A percentile compares a stretch with the other conserved stretches of the same genome.
Conservation (phyloP, 2,113 vertebrate species). For the Muntiacus muntjak region DNA sequence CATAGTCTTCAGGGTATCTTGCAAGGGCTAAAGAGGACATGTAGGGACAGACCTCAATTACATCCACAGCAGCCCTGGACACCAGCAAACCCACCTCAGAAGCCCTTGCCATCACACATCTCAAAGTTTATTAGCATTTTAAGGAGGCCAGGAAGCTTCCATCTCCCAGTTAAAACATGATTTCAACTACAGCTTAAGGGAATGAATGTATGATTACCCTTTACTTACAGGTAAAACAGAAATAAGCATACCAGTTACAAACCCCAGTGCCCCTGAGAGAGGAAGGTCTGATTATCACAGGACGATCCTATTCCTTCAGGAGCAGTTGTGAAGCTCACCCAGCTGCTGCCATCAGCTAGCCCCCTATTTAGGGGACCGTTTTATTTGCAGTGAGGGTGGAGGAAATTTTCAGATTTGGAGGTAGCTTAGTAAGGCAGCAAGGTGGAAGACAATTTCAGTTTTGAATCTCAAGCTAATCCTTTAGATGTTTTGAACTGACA, state of each 20-base stretch:
- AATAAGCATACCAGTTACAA: slow-evolving; percentile 31
- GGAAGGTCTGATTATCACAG: slow-evolving; percentile 12
- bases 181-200: slow-evolving; percentile 59
- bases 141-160: slow-evolving; percentile 49
- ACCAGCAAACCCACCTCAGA: neutral
- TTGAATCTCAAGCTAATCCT: neutral
- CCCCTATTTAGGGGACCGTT: neutral
- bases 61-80: neutral
- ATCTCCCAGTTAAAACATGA: neutral
- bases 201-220: slow-evolving; percentile 54
- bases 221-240: slow-evolving; percentile 53
- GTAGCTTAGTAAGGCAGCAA: neutral
- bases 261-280: neutral
- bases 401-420: neutral
- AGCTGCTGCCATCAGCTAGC: neutral
- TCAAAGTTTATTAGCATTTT: slow-evolving; percentile 68
- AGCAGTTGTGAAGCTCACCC: neutral
- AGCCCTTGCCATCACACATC: slow-evolving; percentile 29
- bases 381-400: neutral
- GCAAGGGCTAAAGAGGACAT: neutral
- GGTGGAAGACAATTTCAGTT: neutral
- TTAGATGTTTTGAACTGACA: neutral
- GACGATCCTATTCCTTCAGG: neutral
- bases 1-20: neutral
- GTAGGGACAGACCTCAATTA: neutral